Evolutionary conservation across 2,797 vertebrate species (phyloP).

Genomic region (Odontamblyopus rebecca): DNA sequence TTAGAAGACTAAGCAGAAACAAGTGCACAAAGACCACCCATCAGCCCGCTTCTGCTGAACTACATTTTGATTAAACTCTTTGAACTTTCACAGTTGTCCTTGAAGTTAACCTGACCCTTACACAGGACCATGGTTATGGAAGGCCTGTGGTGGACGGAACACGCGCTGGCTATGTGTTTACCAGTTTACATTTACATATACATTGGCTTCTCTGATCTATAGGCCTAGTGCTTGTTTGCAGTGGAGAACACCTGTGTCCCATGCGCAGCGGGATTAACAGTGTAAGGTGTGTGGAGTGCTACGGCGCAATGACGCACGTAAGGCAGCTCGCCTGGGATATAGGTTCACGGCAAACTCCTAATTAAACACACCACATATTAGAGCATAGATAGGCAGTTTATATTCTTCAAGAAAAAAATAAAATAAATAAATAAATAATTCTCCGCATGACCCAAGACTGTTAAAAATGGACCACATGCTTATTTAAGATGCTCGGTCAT

Average conservation of each 20-base stretch:
- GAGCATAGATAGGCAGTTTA: background rate
- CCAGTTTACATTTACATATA: conserved; percentile 65
- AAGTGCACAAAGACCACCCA: conserved; percentile 77
- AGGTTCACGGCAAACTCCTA: conserved; percentile 10
- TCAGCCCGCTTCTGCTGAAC: conserved; percentile 70
- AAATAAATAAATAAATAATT: no score
- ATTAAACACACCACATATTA: conserved; percentile 25
- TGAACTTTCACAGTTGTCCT: conserved; percentile 71
- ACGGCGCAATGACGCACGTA: conserved; percentile 61
- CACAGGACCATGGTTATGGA: conserved; percentile 64
- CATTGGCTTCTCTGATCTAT: conserved; percentile 27
- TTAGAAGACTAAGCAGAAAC: conserved; percentile 70
- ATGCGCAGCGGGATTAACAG: conserved; percentile 35
- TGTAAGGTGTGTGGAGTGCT: conserved; percentile 34
- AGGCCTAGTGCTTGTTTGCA: conserved; percentile 46
- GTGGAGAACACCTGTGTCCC: conserved; percentile 76
- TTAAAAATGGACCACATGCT: conserved; percentile 1
- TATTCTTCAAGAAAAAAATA: background rate
- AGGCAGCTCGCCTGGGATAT: conserved; percentile 30
- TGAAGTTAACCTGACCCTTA: conserved; percentile 62
- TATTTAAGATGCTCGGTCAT: conserved; percentile 1
- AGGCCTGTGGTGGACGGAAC: conserved; percentile 44
- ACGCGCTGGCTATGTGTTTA: conserved; percentile 73
- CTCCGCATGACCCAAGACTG: background rate
- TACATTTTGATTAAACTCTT: conserved; percentile 55